Evolutionary conservation across 2,888 invertebrate genomes (phyloP).

Genomic region (Rhaphigaster nebulosa): DNA sequence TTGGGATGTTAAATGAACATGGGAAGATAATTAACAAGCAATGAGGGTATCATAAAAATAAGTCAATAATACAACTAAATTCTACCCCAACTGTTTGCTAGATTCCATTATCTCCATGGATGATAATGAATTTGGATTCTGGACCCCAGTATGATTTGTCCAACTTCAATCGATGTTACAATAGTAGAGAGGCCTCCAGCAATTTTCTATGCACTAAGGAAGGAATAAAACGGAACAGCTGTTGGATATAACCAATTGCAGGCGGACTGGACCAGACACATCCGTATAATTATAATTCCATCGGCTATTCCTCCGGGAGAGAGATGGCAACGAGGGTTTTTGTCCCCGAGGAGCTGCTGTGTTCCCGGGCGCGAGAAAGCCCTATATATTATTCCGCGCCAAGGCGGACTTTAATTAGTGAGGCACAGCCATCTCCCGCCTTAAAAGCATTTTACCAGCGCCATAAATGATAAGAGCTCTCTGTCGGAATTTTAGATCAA

Average conservation of each 20-base stretch:
- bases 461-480: slow-evolving; percentile 42
- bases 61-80: too few relatives aligned
- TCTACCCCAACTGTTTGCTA: too few relatives aligned
- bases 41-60: too few relatives aligned
- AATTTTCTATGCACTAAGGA: background rate
- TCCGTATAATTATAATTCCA: background rate
- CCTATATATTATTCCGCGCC: slow-evolving; percentile 32
- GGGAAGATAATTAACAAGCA: too few relatives aligned
- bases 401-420: slow-evolving; percentile 37
- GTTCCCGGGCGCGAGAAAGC: slow-evolving; percentile 12
- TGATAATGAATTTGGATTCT: too few relatives aligned
- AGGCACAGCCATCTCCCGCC: slow-evolving; percentile 34
- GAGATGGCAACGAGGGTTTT: background rate
- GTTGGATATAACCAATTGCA: background rate
- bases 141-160: too few relatives aligned
- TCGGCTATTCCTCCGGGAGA: background rate
- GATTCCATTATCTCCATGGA: too few relatives aligned
- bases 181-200: background rate
- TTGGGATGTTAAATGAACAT: too few relatives aligned
- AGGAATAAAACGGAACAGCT: background rate
- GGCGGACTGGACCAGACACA: background rate
- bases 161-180: too few relatives aligned
- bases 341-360: background rate
- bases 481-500: slow-evolving; percentile 35
- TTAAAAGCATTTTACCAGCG: slow-evolving; percentile 37